Percentiles rank a stretch among this genome's conserved stretches.
phyloP scores from a whole-genome alignment of 2,113 vertebrate genomes.

The Sinosuthora webbiana region DNA sequence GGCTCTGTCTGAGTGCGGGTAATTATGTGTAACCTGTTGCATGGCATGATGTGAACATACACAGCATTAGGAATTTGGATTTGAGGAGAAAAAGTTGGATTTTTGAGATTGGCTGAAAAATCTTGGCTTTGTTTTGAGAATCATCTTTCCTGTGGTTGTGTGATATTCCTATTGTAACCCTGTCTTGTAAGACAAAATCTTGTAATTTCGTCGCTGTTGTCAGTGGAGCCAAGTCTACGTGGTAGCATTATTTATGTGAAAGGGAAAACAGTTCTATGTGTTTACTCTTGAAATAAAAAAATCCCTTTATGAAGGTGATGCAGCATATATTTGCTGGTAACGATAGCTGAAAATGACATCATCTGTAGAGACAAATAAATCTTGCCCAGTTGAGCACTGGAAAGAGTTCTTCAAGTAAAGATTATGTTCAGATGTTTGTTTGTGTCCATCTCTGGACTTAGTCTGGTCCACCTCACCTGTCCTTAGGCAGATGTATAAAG shows the following conservation, averaged over 20 bases:
- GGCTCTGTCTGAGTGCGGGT: not conserved
- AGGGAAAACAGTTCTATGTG: not conserved
- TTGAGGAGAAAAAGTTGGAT: no score
- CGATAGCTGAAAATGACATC: fast-evolving
- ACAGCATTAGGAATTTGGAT: not conserved
- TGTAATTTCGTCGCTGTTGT: not conserved
- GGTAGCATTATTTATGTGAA: not conserved
- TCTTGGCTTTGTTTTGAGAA: not conserved
- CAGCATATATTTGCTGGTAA: not conserved
- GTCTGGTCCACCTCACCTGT: fast-evolving
- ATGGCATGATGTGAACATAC: fast-evolving
- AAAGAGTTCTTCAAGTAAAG: not conserved
- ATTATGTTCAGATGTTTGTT: not conserved
- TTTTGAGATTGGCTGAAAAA: not conserved
- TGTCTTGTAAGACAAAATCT: not conserved
- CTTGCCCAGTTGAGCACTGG: not conserved
- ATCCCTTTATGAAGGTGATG: not conserved
- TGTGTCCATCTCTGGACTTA: not conserved
- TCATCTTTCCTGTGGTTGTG: not conserved
- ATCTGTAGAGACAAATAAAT: not conserved
- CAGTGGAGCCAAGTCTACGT: not conserved
- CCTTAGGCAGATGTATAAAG: not conserved
- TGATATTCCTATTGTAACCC: not conserved
- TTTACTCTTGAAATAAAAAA: not conserved
- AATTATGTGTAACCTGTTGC: not conserved